Evolutionary conservation across 2,888 invertebrate species (phyloP), one percentile per base, ranked within the genome.

Genomic region (Trissonchulus latispiculum): DNA sequence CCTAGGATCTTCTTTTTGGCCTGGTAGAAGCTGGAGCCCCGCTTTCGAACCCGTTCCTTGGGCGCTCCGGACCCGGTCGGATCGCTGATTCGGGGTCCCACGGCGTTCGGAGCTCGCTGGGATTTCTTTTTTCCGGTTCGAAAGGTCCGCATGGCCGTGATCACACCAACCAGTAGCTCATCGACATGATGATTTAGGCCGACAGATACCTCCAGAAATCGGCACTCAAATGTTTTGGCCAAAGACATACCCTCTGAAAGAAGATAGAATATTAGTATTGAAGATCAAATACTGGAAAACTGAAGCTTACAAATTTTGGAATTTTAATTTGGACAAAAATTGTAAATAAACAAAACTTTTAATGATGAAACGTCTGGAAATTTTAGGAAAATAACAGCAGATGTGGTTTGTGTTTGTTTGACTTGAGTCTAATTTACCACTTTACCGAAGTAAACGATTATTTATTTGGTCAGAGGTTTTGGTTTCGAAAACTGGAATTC

Each of bases 161-260:
- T 32, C n/a, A 68, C n/a, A 2, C 69, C 69, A 33, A 68, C 69
- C 35, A 68, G n/a, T 3, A 68, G 36, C n/a, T 68, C 69, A n/a
- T 68, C 69, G n/a, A 68, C n/a, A n/a, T 68, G 28, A 33, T 68
- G 69, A 36, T 68, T 68, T 8, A 68, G n/a, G 36, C 36, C 69
- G 33, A 68, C 69, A 36, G 36, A 36, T 28, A 68, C 36, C 36
- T 68, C 69, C 28, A 36, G 23, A 33, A 68, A 68, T 68, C n/a
- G 29, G 35, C 36, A 33, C 15, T 68, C 36, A 36, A n/a, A 35
- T 36, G 69, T 36, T 68, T 36, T 33, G 33, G 69, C 69, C 36
- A 68, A 68, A n/a, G 28, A n/a, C 2, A n/a, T 3, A n/a, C 69
- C 35, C 36, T 68, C 69, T 68, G 69, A 68, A 68, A 68, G 8